These are phyloP conservation scores for Heliconius aoede DNA, from an alignment of 2,888 invertebrate genomes.

Conservation along the genomic window DNA sequence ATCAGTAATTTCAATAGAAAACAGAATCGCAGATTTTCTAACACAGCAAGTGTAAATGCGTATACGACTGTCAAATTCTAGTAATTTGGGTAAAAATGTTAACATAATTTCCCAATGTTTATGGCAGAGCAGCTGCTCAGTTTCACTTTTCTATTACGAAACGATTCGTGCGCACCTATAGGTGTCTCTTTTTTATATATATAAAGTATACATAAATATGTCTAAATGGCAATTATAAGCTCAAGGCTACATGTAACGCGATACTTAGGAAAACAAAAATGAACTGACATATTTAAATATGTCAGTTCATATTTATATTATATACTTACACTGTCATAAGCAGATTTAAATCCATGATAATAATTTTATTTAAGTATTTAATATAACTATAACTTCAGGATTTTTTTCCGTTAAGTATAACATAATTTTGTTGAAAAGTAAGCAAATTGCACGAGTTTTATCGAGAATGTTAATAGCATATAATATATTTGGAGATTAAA, in stretches of 20 bases:
- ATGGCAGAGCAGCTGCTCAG: conserved; percentile 34
- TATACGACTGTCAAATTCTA: conserved; percentile 11
- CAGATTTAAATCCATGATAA: too few species aligned
- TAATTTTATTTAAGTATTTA: too few species aligned
- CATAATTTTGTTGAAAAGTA: too few species aligned
- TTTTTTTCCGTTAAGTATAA: too few species aligned
- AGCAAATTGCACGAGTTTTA: too few species aligned
- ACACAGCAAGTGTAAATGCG: neutral
- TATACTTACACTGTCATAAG: neutral
- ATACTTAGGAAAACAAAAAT: too few species aligned
- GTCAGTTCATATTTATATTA: neutral
- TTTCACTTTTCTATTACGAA: conserved; percentile 43
- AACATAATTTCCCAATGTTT: conserved; percentile 42
- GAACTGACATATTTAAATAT: too few species aligned
- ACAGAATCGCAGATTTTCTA: neutral
- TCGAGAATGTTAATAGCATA: neutral
- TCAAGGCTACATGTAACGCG: neutral
- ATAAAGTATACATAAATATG: neutral
- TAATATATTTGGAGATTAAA: neutral
- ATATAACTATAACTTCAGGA: too few species aligned
- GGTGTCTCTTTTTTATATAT: conserved; percentile 51
- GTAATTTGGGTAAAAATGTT: conserved; percentile 28
- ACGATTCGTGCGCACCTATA: conserved; percentile 66
- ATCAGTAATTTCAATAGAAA: neutral
- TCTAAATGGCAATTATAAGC: neutral